phyloP scores from a whole-genome alignment of 2,113 vertebrate species.

The Raja brachyura region DNA sequence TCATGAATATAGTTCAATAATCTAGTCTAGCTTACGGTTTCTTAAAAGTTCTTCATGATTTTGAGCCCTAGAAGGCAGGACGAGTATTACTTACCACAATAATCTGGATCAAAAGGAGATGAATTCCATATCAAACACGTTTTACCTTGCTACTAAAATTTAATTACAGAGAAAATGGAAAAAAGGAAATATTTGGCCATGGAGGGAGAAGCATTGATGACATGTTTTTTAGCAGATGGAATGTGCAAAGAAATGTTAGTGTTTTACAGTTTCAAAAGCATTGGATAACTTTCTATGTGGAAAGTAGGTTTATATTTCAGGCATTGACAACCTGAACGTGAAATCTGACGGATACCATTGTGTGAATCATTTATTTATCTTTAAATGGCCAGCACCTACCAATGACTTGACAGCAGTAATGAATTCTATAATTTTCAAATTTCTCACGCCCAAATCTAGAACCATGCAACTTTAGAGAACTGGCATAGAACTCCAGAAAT shows the following conservation, averaged over 20 bases:
- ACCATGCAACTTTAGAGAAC: background rate
- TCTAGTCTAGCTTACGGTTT: background rate
- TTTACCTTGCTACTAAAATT: background rate
- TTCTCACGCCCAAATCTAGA: background rate
- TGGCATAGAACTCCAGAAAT: background rate
- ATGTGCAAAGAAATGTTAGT: background rate
- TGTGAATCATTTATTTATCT: no score
- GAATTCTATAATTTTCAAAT: background rate
- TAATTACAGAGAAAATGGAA: background rate
- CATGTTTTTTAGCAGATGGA: background rate
- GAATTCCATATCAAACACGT: background rate
- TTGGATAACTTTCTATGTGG: background rate
- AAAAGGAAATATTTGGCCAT: background rate
- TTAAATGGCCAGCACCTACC: background rate
- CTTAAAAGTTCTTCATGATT: background rate
- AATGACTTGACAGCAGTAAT: background rate
- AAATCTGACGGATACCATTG: background rate
- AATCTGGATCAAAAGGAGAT: slow-evolving; percentile 10
- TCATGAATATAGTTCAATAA: background rate
- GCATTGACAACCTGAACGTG: background rate
- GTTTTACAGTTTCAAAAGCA: background rate
- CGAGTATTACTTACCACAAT: slow-evolving; percentile 28
- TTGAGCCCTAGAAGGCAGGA: background rate
- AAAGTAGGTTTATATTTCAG: background rate
- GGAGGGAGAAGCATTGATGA: background rate